These are phyloP conservation scores for Tetanocera ferruginea DNA, from an alignment of 2,888 invertebrate species.

Conservation along the genomic window DNA sequence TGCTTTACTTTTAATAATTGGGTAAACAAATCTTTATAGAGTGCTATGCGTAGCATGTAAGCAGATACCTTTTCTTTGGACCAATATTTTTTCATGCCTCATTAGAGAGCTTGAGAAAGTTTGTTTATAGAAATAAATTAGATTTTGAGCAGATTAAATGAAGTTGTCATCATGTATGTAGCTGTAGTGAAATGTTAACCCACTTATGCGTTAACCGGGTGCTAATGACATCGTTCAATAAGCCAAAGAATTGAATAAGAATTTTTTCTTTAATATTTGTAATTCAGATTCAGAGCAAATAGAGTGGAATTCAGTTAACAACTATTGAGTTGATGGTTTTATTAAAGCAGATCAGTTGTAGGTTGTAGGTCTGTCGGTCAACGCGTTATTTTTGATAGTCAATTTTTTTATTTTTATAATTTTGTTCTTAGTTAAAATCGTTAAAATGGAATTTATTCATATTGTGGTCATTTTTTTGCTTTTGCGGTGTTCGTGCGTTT, in stretches of 20 bases:
- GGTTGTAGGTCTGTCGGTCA: not conserved
- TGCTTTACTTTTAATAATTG: no score
- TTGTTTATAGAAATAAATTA: no score
- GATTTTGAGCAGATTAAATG: not conserved
- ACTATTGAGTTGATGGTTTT: not conserved
- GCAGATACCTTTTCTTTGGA: no score
- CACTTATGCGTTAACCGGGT: not conserved
- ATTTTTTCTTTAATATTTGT: no score
- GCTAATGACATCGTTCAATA: constrained; percentile 10
- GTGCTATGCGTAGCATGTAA: no score
- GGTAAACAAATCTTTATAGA: no score
- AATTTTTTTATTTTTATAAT: not conserved
- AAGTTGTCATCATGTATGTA: not conserved
- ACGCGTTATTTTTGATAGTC: not conserved
- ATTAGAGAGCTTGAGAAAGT: no score
- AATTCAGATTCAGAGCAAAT: not conserved
- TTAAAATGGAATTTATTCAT: not conserved
- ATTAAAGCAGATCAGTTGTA: not conserved
- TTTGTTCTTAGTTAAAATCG: not conserved
- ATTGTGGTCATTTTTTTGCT: constrained; percentile 15
- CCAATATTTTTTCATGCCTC: no score
- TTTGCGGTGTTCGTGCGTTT: not conserved
- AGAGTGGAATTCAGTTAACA: not conserved
- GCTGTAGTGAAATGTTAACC: not conserved
- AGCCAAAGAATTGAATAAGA: not conserved